Conservation (phyloP, 2,888 invertebrate genomes). For the Selenia dentaria region DNA sequence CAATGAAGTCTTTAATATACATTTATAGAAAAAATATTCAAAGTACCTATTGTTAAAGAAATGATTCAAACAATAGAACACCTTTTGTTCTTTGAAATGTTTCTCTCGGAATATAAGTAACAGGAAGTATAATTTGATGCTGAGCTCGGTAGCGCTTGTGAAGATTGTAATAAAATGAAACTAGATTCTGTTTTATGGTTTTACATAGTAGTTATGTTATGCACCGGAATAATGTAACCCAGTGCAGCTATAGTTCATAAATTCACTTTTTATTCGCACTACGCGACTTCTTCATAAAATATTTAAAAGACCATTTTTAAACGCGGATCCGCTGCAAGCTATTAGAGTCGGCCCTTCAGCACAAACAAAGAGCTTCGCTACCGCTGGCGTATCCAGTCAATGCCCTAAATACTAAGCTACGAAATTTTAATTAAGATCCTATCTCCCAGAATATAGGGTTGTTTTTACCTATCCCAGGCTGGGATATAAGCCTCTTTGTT, state of each 20-base stretch:
- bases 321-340: slow-evolving; percentile 79
- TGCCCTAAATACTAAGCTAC: slow-evolving; percentile 60
- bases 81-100: slow-evolving; percentile 20
- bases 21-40: neutral
- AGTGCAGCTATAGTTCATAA: slow-evolving; percentile 38
- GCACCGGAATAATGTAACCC: slow-evolving; percentile 30
- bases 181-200: slow-evolving; percentile 17
- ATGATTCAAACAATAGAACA: slow-evolving; percentile 22
- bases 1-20: neutral
- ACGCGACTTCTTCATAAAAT: slow-evolving; percentile 70
- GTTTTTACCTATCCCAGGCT: slow-evolving; percentile 48
- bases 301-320: slow-evolving; percentile 81
- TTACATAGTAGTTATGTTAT: slow-evolving; percentile 26
- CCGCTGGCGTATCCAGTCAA: slow-evolving; percentile 60
- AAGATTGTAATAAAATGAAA: slow-evolving; percentile 25
- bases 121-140: slow-evolving; percentile 24
- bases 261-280: slow-evolving; percentile 53
- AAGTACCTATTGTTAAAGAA: slow-evolving; percentile 12
- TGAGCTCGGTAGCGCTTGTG: slow-evolving; percentile 20
- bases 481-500: slow-evolving; percentile 72
- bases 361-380: slow-evolving; percentile 79
- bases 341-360: slow-evolving; percentile 82
- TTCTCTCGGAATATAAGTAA: slow-evolving; percentile 9
- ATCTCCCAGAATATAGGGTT: slow-evolving; percentile 65
- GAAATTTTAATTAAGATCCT: slow-evolving; percentile 74